Evolutionary conservation across 2,888 invertebrate species (phyloP).

Genomic region (Timandra comae): DNA sequence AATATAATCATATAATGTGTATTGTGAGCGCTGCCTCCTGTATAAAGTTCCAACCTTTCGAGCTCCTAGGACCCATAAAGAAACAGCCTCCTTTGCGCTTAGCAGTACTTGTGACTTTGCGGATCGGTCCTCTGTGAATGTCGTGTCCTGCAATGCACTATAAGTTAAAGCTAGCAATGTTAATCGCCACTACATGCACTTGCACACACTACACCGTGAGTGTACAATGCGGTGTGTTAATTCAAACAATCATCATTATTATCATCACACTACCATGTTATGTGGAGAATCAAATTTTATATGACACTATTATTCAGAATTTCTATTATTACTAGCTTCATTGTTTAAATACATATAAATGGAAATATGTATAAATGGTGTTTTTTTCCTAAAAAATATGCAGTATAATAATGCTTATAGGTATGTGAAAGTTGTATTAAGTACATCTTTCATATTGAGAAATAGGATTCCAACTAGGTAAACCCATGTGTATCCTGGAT

Average conservation of each 20-base stretch:
- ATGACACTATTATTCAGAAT: no score
- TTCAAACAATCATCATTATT: slow-evolving; percentile 12
- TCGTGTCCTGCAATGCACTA: slow-evolving; percentile 82
- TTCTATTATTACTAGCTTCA: no score
- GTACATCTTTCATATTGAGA: neutral
- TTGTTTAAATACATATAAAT: no score
- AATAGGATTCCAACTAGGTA: no score
- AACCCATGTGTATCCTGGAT: no score
- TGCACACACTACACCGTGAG: slow-evolving; percentile 28
- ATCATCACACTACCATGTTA: slow-evolving; percentile 7
- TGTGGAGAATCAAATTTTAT: slow-evolving; percentile 11
- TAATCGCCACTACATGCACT: slow-evolving; percentile 70
- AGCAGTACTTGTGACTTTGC: slow-evolving; percentile 88
- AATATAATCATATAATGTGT: slow-evolving; percentile 38
- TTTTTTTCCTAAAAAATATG: neutral
- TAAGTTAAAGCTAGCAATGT: slow-evolving; percentile 66
- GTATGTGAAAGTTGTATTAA: neutral
- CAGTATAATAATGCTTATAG: neutral
- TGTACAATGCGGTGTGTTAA: slow-evolving; percentile 36
- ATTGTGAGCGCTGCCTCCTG: slow-evolving; percentile 45
- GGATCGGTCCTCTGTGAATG: slow-evolving; percentile 80
- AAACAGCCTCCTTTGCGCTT: slow-evolving; percentile 95
- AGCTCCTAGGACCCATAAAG: slow-evolving; percentile 95
- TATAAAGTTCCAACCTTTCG: slow-evolving; percentile 85
- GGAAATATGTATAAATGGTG: no score